These are phyloP conservation scores for Fregata magnificens DNA, from an alignment of 2,113 vertebrate species.

Conservation along the genomic window DNA sequence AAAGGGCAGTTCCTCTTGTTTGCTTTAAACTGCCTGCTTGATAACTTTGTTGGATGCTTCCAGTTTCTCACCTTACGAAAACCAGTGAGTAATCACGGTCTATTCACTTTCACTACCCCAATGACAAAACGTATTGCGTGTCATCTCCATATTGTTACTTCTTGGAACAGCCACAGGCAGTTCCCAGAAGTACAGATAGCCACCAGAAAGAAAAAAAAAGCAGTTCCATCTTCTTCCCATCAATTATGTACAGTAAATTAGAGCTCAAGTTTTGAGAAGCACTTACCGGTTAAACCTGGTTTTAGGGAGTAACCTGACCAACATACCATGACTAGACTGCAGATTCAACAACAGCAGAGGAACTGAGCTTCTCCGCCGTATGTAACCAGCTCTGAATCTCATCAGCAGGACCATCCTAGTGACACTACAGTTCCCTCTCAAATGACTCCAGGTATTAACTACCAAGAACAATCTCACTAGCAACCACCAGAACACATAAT, in stretches of 20 bases:
- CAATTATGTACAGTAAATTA: accelerated
- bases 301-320: not conserved
- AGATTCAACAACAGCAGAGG: too few relatives aligned
- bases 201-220: not conserved
- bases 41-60: not conserved
- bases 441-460: not conserved
- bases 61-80: accelerated
- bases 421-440: not conserved
- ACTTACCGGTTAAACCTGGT: not conserved
- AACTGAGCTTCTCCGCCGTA: not conserved
- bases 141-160: accelerated
- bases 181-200: not conserved
- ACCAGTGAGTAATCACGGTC: accelerated
- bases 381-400: not conserved
- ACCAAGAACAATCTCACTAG: not conserved
- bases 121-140: accelerated
- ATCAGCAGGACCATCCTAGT: not conserved
- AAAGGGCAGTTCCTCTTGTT: not conserved
- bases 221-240: not conserved
- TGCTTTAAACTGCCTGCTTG: not conserved
- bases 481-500: not conserved
- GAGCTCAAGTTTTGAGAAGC: not conserved
- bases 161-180: not conserved
- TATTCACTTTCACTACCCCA: not conserved
- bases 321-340: accelerated